A percentile compares a stretch with the other conserved stretches of the same genome.
Evolutionary conservation across 2,113 vertebrate species (phyloP).

Genomic region (Pollimyrus isidori): DNA sequence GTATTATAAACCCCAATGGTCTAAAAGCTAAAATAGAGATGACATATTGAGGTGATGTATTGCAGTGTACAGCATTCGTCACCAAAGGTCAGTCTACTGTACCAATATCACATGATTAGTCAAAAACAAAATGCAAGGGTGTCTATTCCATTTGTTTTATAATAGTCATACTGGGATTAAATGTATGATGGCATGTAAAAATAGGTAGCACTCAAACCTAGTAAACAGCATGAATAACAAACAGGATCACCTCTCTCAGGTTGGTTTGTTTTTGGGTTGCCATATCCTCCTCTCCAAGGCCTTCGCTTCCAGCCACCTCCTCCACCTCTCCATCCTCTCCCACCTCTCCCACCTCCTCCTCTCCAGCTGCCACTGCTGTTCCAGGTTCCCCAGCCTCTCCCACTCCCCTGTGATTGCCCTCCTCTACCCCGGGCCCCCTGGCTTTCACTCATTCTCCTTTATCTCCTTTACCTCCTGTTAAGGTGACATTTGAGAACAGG

Average conservation of each 20-base stretch:
- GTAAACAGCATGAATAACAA: neutral
- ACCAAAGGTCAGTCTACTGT: neutral
- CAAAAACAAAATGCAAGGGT: neutral
- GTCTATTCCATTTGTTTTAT: neutral
- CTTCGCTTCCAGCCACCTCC: slow-evolving; percentile 28
- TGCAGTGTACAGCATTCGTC: neutral
- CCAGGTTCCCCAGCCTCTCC: slow-evolving; percentile 48
- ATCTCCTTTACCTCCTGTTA: neutral
- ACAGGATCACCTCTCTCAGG: neutral
- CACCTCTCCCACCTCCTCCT: slow-evolving; percentile 44
- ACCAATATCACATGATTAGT: neutral
- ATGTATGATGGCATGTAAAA: neutral
- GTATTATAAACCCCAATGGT: neutral
- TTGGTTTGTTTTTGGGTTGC: slow-evolving; percentile 21
- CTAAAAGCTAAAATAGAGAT: neutral
- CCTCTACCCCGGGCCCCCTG: slow-evolving; percentile 52
- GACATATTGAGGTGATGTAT: neutral
- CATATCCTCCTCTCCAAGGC: slow-evolving; percentile 20
- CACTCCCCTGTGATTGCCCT: slow-evolving; percentile 52
- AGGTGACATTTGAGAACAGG: neutral
- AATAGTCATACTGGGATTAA: neutral
- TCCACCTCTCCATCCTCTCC: slow-evolving; percentile 27
- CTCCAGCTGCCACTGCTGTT: slow-evolving; percentile 34
- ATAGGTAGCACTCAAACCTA: neutral
- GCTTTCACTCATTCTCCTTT: slow-evolving; percentile 46